phyloP scores from a whole-genome alignment of 2,113 vertebrate species.

The Chloropsis hardwickii region DNA sequence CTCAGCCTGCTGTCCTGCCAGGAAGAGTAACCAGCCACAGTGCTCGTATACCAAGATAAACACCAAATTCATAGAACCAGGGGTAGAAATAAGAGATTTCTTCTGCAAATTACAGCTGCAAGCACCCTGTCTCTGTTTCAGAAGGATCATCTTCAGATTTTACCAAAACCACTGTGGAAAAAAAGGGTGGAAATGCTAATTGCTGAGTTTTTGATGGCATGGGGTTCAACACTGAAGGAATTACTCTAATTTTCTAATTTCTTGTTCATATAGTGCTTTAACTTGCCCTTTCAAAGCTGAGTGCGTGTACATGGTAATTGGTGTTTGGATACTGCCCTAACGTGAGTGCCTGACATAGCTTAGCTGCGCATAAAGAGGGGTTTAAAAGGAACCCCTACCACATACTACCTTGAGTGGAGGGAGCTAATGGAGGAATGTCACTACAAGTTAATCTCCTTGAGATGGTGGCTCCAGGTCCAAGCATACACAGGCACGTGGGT shows the following conservation, averaged over 20 bases:
- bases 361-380: neutral
- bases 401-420: neutral
- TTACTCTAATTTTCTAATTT: neutral
- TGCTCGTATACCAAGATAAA: neutral
- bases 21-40: neutral
- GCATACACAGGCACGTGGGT: accelerated
- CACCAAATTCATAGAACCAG: neutral
- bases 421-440: neutral
- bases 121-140: neutral
- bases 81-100: neutral
- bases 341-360: neutral
- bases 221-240: neutral
- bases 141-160: neutral
- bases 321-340: neutral
- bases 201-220: neutral
- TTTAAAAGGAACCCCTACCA: neutral
- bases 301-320: accelerated
- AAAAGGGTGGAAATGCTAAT: neutral
- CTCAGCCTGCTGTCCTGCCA: neutral
- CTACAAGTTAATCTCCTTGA: neutral
- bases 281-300: neutral
- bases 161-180: neutral
- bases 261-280: neutral
- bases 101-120: neutral
- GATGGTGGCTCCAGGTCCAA: neutral